A percentile compares a stretch with the other conserved stretches of the same genome.
These are phyloP conservation scores for Ectobius pallidus DNA, from an alignment of 2,888 invertebrate species.

Conservation along the genomic window DNA sequence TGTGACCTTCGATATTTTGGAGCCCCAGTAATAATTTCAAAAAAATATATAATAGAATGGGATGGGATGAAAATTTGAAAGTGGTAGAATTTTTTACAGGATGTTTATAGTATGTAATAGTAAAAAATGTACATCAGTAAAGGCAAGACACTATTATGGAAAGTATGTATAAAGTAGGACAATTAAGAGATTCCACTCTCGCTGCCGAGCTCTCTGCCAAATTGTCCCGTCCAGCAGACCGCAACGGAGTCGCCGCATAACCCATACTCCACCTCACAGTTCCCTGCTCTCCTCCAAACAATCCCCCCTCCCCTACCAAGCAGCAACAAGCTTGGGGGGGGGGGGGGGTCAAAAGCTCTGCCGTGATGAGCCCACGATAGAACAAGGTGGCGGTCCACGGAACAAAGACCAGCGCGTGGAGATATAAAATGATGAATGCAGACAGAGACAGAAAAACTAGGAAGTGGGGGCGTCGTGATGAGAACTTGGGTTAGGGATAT, in stretches of 20 bases:
- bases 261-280: slow-evolving; percentile 26
- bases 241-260: slow-evolving; percentile 34
- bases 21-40: too few species aligned
- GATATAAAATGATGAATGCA: slow-evolving; percentile 37
- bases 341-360: slow-evolving; percentile 20
- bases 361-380: slow-evolving; percentile 28
- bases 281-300: slow-evolving; percentile 18
- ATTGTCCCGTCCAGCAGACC: slow-evolving; percentile 27
- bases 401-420: slow-evolving; percentile 36
- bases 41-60: too few species aligned
- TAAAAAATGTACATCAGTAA: too few species aligned
- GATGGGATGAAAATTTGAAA: too few species aligned
- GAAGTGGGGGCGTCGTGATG: slow-evolving; percentile 37
- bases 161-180: slow-evolving; percentile 28
- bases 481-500: too few species aligned
- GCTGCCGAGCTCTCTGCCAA: slow-evolving; percentile 25
- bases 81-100: too few species aligned
- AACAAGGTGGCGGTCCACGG: slow-evolving; percentile 35
- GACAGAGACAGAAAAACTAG: background rate
- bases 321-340: slow-evolving; percentile 27
- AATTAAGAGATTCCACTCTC: slow-evolving; percentile 28
- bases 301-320: slow-evolving; percentile 20
- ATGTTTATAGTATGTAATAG: too few species aligned
- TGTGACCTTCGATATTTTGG: too few species aligned
- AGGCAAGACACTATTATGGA: slow-evolving; percentile 22